phyloP scores from a whole-genome alignment of 2,113 vertebrate species.

The Gymnocephalus cernua region DNA sequence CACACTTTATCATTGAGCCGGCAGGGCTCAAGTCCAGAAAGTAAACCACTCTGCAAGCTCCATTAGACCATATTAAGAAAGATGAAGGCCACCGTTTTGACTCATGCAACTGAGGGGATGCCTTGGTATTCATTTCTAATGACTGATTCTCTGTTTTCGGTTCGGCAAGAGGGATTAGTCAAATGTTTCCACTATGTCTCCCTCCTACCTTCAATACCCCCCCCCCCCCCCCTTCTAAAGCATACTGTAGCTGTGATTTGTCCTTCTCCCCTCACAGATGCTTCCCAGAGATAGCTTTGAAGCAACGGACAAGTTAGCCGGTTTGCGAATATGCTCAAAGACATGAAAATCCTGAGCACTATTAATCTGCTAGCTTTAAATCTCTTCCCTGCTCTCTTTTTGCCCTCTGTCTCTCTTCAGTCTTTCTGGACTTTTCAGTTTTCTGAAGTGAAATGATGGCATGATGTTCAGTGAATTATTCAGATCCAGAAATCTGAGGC shows the following conservation, averaged over 20 bases:
- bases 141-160: slow-evolving; percentile 57
- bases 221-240: not conserved
- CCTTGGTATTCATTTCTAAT: slow-evolving; percentile 63
- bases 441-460: slow-evolving; percentile 54
- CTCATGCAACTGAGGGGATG: slow-evolving; percentile 50
- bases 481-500: slow-evolving; percentile 40
- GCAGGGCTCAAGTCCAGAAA: slow-evolving; percentile 28
- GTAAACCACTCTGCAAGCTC: slow-evolving; percentile 52
- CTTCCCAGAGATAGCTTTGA: slow-evolving; percentile 29
- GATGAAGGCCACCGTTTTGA: slow-evolving; percentile 65
- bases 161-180: slow-evolving; percentile 63
- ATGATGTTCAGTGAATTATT: slow-evolving; percentile 73
- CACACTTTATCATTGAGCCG: slow-evolving; percentile 34
- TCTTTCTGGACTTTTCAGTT: slow-evolving; percentile 23
- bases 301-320: slow-evolving; percentile 33
- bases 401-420: slow-evolving; percentile 22
- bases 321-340: slow-evolving; percentile 41
- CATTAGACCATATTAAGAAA: slow-evolving; percentile 72
- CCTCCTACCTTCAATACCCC: not conserved
- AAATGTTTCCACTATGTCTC: slow-evolving; percentile 44
- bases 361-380: slow-evolving; percentile 44
- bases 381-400: slow-evolving; percentile 29
- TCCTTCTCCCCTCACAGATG: slow-evolving; percentile 36
- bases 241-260: slow-evolving; percentile 13
- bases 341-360: slow-evolving; percentile 31